Evolutionary conservation across 2,888 invertebrate species (phyloP).

Genomic region (Pyrochroa serraticornis): DNA sequence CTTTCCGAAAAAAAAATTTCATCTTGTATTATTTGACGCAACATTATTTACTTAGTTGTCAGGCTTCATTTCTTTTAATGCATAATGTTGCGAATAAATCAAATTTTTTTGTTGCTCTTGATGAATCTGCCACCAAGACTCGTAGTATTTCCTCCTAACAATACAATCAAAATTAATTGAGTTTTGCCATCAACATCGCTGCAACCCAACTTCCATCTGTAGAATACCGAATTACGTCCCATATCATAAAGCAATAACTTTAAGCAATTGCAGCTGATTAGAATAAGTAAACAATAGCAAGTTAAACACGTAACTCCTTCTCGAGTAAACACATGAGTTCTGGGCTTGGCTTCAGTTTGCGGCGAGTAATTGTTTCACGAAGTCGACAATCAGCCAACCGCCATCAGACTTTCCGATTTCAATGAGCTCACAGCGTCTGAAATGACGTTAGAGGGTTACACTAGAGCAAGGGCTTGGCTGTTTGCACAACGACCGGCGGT

Average conservation of each 20-base stretch:
- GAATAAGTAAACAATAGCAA: slow-evolving; percentile 31
- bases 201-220: no score
- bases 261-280: slow-evolving; percentile 31
- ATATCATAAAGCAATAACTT: slow-evolving; percentile 37
- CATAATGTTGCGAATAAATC: no score
- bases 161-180: no score
- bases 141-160: no score
- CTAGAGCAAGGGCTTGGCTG: slow-evolving; percentile 5
- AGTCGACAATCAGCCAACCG: slow-evolving; percentile 7
- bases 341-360: slow-evolving; percentile 10
- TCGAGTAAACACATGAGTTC: slow-evolving; percentile 11
- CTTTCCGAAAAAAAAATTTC: no score
- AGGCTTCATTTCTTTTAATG: no score
- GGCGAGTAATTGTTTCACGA: slow-evolving; percentile 18
- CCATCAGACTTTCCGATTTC: slow-evolving; percentile 18
- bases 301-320: slow-evolving; percentile 24
- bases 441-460: neutral
- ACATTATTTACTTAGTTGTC: no score
- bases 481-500: slow-evolving; percentile 4
- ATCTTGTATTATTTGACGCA: no score
- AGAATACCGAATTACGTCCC: slow-evolving; percentile 15
- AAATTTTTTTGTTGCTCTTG: no score
- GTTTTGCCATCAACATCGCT: no score
- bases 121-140: no score
- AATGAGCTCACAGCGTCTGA: neutral